Percentiles rank a stretch among this genome's conserved stretches.
Evolutionary conservation across 2,113 vertebrate genomes (phyloP).

Genomic region (Myiozetetes cayanensis): DNA sequence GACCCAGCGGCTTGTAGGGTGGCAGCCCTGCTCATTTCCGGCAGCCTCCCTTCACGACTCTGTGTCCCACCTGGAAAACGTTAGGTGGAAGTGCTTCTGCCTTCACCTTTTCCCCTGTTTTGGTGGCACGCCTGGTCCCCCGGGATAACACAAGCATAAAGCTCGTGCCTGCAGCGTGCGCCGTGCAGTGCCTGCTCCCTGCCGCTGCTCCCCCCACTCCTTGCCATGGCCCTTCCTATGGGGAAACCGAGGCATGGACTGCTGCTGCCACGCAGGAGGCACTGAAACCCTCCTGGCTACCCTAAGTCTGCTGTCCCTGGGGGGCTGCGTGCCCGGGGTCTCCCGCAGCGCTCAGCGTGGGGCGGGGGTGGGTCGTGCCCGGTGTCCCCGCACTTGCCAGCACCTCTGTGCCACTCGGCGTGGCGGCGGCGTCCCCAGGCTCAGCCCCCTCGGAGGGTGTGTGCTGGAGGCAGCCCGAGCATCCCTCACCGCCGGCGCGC

Average conservation of each 20-base stretch:
- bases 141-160: not conserved
- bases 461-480: not conserved
- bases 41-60: not conserved
- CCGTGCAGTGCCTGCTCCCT: accelerated
- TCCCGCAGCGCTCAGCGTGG: accelerated
- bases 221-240: accelerated
- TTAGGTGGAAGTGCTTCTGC: not conserved
- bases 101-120: not conserved
- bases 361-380: too few species aligned
- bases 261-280: accelerated
- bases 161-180: accelerated
- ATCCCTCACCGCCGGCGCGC: not conserved
- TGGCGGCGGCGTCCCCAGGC: accelerated
- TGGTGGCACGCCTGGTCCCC: not conserved
- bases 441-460: too few species aligned
- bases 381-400: too few species aligned
- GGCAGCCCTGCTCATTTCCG: not conserved
- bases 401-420: accelerated
- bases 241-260: not conserved
- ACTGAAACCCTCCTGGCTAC: accelerated
- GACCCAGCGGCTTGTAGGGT: not conserved
- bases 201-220: not conserved
- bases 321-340: not conserved
- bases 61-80: not conserved
- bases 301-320: accelerated